Base-by-base conservation (phyloP, 1,140 invertebrate genomes). In the Drosophila busckii region DNA sequence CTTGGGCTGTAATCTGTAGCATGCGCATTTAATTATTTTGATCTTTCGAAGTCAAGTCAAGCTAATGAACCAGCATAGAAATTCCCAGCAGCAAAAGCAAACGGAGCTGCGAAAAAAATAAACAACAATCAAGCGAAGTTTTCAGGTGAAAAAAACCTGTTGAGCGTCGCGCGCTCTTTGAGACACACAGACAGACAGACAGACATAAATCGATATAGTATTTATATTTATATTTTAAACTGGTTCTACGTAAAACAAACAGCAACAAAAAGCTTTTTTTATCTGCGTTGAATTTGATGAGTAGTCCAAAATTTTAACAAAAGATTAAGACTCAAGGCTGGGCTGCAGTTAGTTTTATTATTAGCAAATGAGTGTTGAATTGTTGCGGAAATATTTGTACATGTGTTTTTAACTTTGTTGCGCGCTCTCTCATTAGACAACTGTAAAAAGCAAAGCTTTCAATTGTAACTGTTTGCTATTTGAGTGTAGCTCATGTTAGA, bases 71-170 rank as follows among this genome's bases (percentile, higher is more conserved):
- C 23, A 35, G 25, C 61, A 44, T 32, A 63, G 56, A 55, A 71
- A 76, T 76, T 59, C 67, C 67, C 61, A 17, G 8, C 40, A 53
- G 19, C 23, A 38, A 9, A n/a, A 28, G 45, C n/a, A 41, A 19
- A 4, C 42, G 3, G 22, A 23, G 20, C 46, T 37, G 35, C 26
- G 28, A 22, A 26, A 28, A 25, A 55, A 25, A 45, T 32, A 50
- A 68, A 38, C 62, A 17, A 31, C 32, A 31, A 32, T 38, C 32
- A 32, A n/a, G n/a, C n/a, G n/a, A n/a, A n/a, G n/a, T n/a, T 2
- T 35, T n/a, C 31, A 20, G 23, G 17, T 40, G 31, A 35, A 26
- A 40, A 53, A 78, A 78, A 78, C 73, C 73, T 78, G 73, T 80
- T 78, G 73, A 78, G 29, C 49, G 29, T 56, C 56, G 62, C 63